Evolutionary conservation across 2,888 invertebrate genomes (phyloP), one percentile per base, ranked within the genome.

Genomic region (Cephus sareptanus): DNA sequence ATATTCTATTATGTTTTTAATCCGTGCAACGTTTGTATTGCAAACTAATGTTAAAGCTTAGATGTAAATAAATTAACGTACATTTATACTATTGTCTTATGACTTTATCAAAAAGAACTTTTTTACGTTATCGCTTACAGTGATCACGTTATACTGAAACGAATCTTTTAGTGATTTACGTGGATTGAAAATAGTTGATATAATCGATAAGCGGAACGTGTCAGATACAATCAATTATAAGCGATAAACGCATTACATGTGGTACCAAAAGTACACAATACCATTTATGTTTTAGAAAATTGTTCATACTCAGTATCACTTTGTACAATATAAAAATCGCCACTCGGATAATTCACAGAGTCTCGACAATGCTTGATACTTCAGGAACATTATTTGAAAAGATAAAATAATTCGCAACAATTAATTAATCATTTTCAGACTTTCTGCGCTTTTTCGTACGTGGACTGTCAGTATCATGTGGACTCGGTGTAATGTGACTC

Each of bases 401-500:
- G 9, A 71, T 71, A 71, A 71, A 31, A 34, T 71, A 71, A 34
- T 71, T 23, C 3, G 13, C 4, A 31, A 71, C 3, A 71, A 34
- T 71, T 9, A 12, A 74, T 78, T 86, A 90, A 81, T 91, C 91
- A 79, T 91, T 91, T 75, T 91, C 91, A 6, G 90, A 88, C 86
- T 90, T 91, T 85, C 90, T 88, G 40, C 89, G 86, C 80, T 91
- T 91, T 77, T 91, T 91, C 12, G 87, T 86, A 13, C 91, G 87
- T 9, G 88, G 85, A 82, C 84, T 90, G 4, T 91, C 91, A 6
- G 86, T 89, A 76, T 91, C 91, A 70, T 88, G 90, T 23, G 90
- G 89, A 83, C 87, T 90, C 11, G 90, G 89, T 73, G 89, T 90
- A 56, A 91, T 87, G 74, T 89, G 90, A 83, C 89, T 89, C 79